Base-by-base conservation (phyloP, 64 coral and sea anemone genomes). In the Actinia tenebrosa region DNA sequence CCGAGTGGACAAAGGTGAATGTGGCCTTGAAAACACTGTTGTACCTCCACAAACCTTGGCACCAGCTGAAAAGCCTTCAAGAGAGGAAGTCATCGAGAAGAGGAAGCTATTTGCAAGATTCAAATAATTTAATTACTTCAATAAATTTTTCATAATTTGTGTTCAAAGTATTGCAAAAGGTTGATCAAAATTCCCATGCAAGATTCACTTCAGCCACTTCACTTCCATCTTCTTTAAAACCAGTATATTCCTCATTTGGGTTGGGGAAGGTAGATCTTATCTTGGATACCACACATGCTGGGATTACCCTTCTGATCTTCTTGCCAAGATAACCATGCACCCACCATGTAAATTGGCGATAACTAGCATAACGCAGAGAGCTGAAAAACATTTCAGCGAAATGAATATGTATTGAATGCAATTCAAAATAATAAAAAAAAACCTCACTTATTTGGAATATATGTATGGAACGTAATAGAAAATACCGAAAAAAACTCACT, bases 341-440 rank as follows among this genome's bases (percentile, higher is more conserved):
- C 92, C 87, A 93, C 92, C 92, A 93, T 44, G 88, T 93, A 61
- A 93, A 93, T 83, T 89, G 44, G 52, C 92, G 19, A 60, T 93
- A 93, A 68, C 87, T 88, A 63, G 88, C 69, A 68, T 82, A 86
- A n/a, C 84, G 60, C 10, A 89, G 84, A 69, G 92, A 82, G 42
- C 91, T 88, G 19, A 79, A 86, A 91, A 45, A 83, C 55, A 15
- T 58, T 58, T 15, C 7, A 58, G 55, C 55, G 63, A 53, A 50
- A 52, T 72, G 64, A 42, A 72, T 37, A 56, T 15, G 16, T 85
- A 54, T 85, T 26, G 8, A 58, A 58, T 10, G 55, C 8, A 37
- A 37, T 37, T 37, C 30, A 37, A 37, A 37, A 37, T 37, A 37
- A 1, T 37, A 37, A 37, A 37, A 37, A 37, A 37, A 37, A 37